Base-by-base conservation (phyloP, 2,113 vertebrate species). In the Agelaius tricolor region DNA sequence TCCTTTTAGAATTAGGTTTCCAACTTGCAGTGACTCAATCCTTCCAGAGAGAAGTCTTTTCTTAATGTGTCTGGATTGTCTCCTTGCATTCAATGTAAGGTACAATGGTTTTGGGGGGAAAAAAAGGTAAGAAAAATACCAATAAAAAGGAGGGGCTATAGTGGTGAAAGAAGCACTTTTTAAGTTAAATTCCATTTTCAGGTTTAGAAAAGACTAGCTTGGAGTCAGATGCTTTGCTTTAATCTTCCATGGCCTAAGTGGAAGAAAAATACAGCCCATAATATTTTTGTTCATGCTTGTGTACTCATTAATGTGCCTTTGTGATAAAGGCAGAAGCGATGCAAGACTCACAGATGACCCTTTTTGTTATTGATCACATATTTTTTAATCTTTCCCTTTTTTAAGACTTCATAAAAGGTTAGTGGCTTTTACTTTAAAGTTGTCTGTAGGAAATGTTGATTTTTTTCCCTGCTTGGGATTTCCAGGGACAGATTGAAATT, bases 341-440 rank as follows among this genome's bases (percentile, higher is more conserved):
- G 2, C 26, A 58, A 94, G 73, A 49, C 27, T 84, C 6, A 0
- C 47, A 82, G 52, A 96, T 86, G 59, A 92, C 85, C 28, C 20
- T 47, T 89, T 94, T 58, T 91, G 22, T 55, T 96, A 97, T 93
- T 71, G 93, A 96, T 94, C 73, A 55, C 10, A 39, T 33, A 58
- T 58, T 96, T 95, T 96, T 94, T 80, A 97, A 96, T 97, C 44
- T 93, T 81, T 44, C 4, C 1, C 41, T 49, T 88, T 75, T 92
- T 87, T 15, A 87, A 89, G 41, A 33, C 21, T 94, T 96, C 80
- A 91, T 90, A 85, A 92, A 94, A 86, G 2, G 11, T 96, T 93
- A 67, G 54, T n/a, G 30, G 1, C 28, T 35, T 89, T 52, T 90
- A 33, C 62, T 89, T 92, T 74, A 59, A 96, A 82, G 35, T 39